Base-by-base conservation (phyloP, 2,888 invertebrate species). In the Dysmachus trigonus region DNA sequence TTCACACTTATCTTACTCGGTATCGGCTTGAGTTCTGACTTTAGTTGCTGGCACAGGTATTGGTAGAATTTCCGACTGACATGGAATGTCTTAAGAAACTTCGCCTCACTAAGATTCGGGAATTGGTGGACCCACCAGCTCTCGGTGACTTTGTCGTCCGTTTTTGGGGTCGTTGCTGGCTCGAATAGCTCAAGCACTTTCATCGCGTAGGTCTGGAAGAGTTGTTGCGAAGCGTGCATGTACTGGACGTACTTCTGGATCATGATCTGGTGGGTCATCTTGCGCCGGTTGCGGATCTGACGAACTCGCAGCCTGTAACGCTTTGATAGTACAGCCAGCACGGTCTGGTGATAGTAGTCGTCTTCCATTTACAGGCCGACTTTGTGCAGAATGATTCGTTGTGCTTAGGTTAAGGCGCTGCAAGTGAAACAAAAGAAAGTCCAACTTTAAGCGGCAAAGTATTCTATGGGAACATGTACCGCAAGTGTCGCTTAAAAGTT, bases 51-150 rank as follows among this genome's bases (percentile, higher is more conserved):
- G 35, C 85, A 85, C 53, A 85, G 76, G 53, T 77, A 53, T 0
- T 76, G 8, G n/a, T 62, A 85, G 6, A 85, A 62, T 6, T 85
- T 76, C 31, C 35, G 13, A 6, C 35, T 35, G 2, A 85, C 30
- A 35, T 85, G 85, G 53, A 85, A 85, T n/a, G 27, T 77, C 30
- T 35, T 35, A 5, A 62, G 73, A 33, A 85, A 85, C n/a, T 85
- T 76, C 5, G 47, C 6, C 18, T 6, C 27, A 4, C 10, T 85
- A 33, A 85, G 30, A 22, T 85, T 51, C 6, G 85, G 85, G 51
- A 85, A 85, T 30, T 74, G 51, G 13, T 53, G 53, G 8, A 38
- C 35, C 85, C 85, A 85, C 85, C 85, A 85, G n/a, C 41, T 84
- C 18, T 74, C 85, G 27, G 18, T 53, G 1, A 76, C 33, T 13